These are phyloP conservation scores for Seriola rivoliana DNA, from an alignment of 2,113 vertebrate genomes.

Conservation along the genomic window DNA sequence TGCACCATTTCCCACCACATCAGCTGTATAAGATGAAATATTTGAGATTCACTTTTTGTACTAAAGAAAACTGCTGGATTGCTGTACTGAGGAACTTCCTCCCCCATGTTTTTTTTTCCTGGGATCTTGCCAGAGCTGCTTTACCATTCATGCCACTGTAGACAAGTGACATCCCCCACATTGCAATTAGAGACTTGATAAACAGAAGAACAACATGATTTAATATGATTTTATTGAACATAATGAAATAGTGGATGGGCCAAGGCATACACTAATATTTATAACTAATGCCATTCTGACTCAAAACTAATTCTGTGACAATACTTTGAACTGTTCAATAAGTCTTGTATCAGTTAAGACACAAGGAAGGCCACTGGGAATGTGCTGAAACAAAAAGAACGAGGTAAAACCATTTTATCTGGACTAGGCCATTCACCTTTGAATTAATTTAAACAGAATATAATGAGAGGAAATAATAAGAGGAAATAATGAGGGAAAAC, in stretches of 20 bases:
- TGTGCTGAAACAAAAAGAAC: slow-evolving; percentile 31
- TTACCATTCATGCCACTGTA: not conserved
- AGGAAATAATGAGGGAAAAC: slow-evolving; percentile 13
- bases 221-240: slow-evolving; percentile 73
- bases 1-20: not conserved
- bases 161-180: not conserved
- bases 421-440: slow-evolving; percentile 22
- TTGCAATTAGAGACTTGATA: not conserved
- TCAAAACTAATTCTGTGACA: slow-evolving; percentile 1
- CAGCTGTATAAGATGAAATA: not conserved
- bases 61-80: too few species aligned
- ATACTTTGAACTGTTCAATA: slow-evolving; percentile 16
- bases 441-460: slow-evolving; percentile 10
- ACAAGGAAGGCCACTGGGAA: slow-evolving; percentile 67
- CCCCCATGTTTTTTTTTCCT: not conserved
- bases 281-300: slow-evolving; percentile 9
- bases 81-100: too few species aligned
- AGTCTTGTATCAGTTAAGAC: slow-evolving; percentile 38
- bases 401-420: slow-evolving; percentile 21
- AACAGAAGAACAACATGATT: slow-evolving; percentile 2
- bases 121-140: not conserved
- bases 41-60: not conserved
- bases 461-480: not conserved
- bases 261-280: slow-evolving; percentile 30
- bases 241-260: slow-evolving; percentile 45